These are phyloP conservation scores for Chironomus tepperi DNA, from an alignment of 1,140 invertebrate genomes.

Conservation along the genomic window DNA sequence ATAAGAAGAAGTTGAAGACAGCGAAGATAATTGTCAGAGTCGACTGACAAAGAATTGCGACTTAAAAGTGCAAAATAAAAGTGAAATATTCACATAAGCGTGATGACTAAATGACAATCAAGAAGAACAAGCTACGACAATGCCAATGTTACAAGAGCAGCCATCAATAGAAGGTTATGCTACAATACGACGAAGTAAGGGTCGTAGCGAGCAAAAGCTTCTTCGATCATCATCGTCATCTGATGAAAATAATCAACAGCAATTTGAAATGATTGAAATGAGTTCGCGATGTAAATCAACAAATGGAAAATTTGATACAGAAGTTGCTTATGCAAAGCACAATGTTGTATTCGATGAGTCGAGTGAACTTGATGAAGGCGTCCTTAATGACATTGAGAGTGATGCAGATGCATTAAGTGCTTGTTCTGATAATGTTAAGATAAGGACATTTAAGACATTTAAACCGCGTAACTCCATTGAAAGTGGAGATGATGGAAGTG, in stretches of 20 bases:
- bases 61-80: not conserved
- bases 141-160: conserved; percentile 15
- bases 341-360: conserved; percentile 6
- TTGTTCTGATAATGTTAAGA: not conserved
- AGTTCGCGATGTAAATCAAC: not conserved
- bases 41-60: no score
- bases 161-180: not conserved
- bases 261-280: conserved; percentile 22
- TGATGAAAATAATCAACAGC: conserved; percentile 16
- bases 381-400: not conserved
- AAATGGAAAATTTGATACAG: not conserved
- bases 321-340: not conserved
- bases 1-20: no score
- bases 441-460: not conserved
- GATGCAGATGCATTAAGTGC: conserved; percentile 14
- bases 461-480: not conserved
- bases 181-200: conserved; percentile 8
- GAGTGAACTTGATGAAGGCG: not conserved
- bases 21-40: no score
- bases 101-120: not conserved
- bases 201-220: not conserved
- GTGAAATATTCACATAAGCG: not conserved
- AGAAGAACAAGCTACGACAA: not conserved
- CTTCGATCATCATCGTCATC: not conserved
- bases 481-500: conserved; percentile 10